Evolutionary conservation across 1,140 invertebrate genomes (phyloP).

Genomic region (Phymastichus coffea): DNA sequence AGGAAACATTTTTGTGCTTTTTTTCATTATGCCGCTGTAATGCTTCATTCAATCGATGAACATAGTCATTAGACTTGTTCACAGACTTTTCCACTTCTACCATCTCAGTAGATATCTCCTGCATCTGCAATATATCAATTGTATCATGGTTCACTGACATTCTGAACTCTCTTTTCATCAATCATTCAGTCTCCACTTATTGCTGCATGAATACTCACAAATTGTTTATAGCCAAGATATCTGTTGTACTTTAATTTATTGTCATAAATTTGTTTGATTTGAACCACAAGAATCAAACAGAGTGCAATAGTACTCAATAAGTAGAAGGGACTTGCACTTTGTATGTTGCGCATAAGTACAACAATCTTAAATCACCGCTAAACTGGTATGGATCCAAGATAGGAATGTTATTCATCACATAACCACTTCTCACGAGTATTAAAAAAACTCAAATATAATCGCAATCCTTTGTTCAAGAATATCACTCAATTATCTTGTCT

Average conservation of each 20-base stretch:
- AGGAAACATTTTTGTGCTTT: constrained; percentile 43
- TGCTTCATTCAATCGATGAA: constrained; percentile 48
- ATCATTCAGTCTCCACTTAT: constrained; percentile 4
- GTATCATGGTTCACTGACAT: not conserved
- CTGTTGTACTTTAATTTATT: constrained; percentile 53
- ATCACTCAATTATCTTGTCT: too few relatives aligned
- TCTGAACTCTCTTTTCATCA: not conserved
- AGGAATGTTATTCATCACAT: not conserved
- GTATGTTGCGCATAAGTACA: constrained; percentile 49
- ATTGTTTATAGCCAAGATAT: constrained; percentile 52
- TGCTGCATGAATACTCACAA: constrained; percentile 56
- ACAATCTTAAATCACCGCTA: constrained; percentile 28
- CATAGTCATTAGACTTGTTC: constrained; percentile 52
- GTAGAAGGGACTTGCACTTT: constrained; percentile 47
- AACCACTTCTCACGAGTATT: constrained; percentile 3
- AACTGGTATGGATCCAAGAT: too few relatives aligned
- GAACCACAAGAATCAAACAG: constrained; percentile 51
- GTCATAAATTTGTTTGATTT: constrained; percentile 55
- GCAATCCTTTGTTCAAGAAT: too few relatives aligned
- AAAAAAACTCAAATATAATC: not conserved
- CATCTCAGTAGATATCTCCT: constrained; percentile 55
- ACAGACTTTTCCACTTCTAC: constrained; percentile 53
- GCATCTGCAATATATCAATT: constrained; percentile 47
- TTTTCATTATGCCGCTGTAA: constrained; percentile 43
- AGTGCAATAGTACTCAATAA: constrained; percentile 44